Percentiles rank a stretch among this genome's conserved stretches.
Evolutionary conservation across 2,888 invertebrate genomes (phyloP).

Genomic region (Ophion ventricosus): DNA sequence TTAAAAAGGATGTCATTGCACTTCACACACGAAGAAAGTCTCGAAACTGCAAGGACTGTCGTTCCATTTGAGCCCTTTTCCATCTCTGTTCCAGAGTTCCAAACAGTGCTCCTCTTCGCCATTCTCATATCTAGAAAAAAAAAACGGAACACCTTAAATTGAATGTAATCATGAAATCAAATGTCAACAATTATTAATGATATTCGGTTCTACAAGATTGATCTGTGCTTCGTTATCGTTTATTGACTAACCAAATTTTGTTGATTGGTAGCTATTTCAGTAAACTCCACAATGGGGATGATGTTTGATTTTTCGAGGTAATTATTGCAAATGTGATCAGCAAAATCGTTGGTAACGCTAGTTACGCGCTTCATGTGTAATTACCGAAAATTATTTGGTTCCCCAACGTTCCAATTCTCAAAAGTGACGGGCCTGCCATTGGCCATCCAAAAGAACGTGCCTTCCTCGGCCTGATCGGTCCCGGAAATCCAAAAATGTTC

Average conservation of each 20-base stretch:
- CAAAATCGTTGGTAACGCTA: background rate
- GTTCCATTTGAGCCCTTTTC: conserved; percentile 96
- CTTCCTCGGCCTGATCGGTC: conserved; percentile 95
- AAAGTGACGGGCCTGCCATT: conserved; percentile 94
- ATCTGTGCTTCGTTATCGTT: background rate
- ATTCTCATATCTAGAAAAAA: conserved; percentile 89
- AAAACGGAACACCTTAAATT: conserved; percentile 12
- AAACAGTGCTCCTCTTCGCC: conserved; percentile 96
- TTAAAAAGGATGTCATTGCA: conserved; percentile 83
- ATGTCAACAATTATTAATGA: background rate
- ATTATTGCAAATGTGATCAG: background rate
- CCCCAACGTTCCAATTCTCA: conserved; percentile 97
- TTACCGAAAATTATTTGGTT: conserved; percentile 93
- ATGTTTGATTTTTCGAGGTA: background rate
- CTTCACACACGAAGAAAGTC: conserved; percentile 96
- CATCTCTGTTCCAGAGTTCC: conserved; percentile 96
- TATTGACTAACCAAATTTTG: background rate
- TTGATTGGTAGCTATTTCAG: background rate
- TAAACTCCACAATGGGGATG: background rate
- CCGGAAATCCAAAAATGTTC: conserved; percentile 98
- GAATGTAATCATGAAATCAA: background rate
- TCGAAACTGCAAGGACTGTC: conserved; percentile 97
- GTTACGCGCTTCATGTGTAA: background rate
- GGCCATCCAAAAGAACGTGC: conserved; percentile 97
- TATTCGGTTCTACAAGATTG: background rate